Percentiles rank a stretch among this genome's conserved stretches.
Conservation (phyloP, 2,113 vertebrate genomes). For the Pseudolaguvia tuberculata region DNA sequence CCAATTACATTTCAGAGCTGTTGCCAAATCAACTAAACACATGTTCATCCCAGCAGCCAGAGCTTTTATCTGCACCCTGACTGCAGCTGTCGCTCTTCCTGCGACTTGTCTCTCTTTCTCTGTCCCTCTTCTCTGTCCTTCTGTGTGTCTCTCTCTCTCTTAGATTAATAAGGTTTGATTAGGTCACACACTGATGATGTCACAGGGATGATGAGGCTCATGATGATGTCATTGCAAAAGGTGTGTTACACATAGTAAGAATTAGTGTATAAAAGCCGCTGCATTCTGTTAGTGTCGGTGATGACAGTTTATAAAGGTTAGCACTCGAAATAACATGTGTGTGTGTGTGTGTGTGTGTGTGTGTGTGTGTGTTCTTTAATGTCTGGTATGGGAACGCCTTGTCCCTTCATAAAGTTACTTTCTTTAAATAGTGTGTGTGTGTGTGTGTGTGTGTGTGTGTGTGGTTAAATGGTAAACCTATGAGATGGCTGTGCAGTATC, state of each 20-base stretch:
- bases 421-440: neutral
- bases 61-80: neutral
- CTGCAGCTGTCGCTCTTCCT: neutral
- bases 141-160: too few relatives aligned
- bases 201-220: neutral
- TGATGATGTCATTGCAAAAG: neutral
- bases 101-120: too few relatives aligned
- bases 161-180: neutral
- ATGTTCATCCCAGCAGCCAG: neutral
- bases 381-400: neutral
- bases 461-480: neutral
- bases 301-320: conserved; percentile 35
- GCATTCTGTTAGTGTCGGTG: neutral
- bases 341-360: conserved; percentile 3
- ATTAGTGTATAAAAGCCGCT: neutral
- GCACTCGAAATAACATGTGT: conserved; percentile 11
- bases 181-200: neutral
- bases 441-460: conserved; percentile 1
- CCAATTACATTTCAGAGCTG: neutral
- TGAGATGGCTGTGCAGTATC: neutral
- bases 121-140: too few relatives aligned
- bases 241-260: neutral
- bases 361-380: neutral
- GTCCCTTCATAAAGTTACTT: conserved; percentile 6
- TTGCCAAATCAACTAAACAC: neutral